Evolutionary conservation across 2,113 vertebrate species (phyloP).

Genomic region (Syngnathus floridae): DNA sequence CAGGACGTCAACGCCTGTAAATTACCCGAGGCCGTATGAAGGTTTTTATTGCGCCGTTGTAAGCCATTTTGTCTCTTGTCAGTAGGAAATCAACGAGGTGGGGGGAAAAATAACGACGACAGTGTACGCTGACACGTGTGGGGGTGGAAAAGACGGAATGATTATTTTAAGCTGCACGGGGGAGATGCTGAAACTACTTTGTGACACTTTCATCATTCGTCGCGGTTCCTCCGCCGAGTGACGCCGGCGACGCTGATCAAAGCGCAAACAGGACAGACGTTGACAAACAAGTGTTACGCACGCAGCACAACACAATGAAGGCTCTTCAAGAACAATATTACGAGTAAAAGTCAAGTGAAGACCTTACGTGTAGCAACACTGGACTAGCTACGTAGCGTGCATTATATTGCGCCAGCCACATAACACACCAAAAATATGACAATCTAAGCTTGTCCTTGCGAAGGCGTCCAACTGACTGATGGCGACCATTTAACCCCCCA

Average conservation of each 20-base stretch:
- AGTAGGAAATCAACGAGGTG: slow-evolving; percentile 34
- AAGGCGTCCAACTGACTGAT: slow-evolving; percentile 68
- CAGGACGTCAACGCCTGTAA: slow-evolving; percentile 43
- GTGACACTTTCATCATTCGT: slow-evolving; percentile 76
- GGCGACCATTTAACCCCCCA: neutral
- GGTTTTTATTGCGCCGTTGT: slow-evolving; percentile 46
- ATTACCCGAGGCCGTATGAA: slow-evolving; percentile 46
- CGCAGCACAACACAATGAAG: slow-evolving; percentile 28
- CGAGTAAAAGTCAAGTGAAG: neutral
- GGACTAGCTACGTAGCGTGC: neutral
- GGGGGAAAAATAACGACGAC: neutral
- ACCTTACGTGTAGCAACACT: neutral
- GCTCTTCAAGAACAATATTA: neutral
- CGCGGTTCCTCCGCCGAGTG: slow-evolving; percentile 70
- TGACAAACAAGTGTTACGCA: slow-evolving; percentile 65
- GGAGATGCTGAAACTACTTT: slow-evolving; percentile 66
- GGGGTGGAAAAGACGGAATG: slow-evolving; percentile 52
- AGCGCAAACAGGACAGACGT: slow-evolving; percentile 65
- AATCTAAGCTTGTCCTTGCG: slow-evolving; percentile 66
- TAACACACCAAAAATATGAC: slow-evolving; percentile 32
- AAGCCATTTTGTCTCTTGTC: slow-evolving; percentile 53
- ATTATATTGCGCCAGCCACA: neutral
- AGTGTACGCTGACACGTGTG: slow-evolving; percentile 36
- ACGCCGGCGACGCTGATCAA: slow-evolving; percentile 75
- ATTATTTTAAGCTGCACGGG: slow-evolving; percentile 71